Evolutionary conservation across 2,113 vertebrate species (phyloP).

Genomic region (Poeciliopsis prolifica): DNA sequence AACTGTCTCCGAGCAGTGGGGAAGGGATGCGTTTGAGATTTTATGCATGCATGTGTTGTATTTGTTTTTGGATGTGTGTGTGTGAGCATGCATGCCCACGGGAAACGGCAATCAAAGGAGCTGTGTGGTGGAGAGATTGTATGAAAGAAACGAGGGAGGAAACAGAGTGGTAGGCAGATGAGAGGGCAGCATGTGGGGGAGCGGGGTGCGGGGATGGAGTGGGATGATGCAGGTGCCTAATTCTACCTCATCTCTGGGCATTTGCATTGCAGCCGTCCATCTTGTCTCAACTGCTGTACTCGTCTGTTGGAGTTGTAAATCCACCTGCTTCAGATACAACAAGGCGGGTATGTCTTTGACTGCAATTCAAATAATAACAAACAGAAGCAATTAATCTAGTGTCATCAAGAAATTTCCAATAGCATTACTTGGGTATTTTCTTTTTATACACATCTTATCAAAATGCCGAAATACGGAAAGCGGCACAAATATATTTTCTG

Average conservation of each 20-base stretch:
- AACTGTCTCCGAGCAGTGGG: conserved; percentile 47
- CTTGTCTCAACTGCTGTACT: conserved; percentile 19
- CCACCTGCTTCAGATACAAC: conserved; percentile 42
- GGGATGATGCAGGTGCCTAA: conserved; percentile 70
- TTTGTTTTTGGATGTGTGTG: conserved; percentile 23
- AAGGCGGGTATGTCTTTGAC: conserved; percentile 41
- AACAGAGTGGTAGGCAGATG: conserved; percentile 68
- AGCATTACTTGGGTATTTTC: neutral
- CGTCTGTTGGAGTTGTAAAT: conserved; percentile 32
- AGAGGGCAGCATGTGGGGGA: conserved; percentile 69
- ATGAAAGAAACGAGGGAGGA: conserved; percentile 54
- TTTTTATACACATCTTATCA: conserved; percentile 30
- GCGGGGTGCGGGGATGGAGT: conserved; percentile 22
- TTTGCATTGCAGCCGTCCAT: conserved; percentile 55
- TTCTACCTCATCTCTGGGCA: conserved; percentile 58
- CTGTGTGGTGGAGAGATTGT: conserved; percentile 58
- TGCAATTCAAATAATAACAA: conserved; percentile 40
- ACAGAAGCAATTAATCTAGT: conserved; percentile 38
- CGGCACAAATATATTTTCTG: conserved; percentile 24
- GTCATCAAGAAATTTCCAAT: neutral
- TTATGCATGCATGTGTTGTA: conserved; percentile 26
- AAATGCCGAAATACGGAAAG: conserved; percentile 45
- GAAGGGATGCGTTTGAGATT: conserved; percentile 42
- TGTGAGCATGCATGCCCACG: conserved; percentile 37
- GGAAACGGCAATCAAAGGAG: conserved; percentile 63